Percentiles rank a stretch among this genome's conserved stretches.
phyloP scores from a whole-genome alignment of 2,797 vertebrate species.

The Lagocephalus sceleratus region DNA sequence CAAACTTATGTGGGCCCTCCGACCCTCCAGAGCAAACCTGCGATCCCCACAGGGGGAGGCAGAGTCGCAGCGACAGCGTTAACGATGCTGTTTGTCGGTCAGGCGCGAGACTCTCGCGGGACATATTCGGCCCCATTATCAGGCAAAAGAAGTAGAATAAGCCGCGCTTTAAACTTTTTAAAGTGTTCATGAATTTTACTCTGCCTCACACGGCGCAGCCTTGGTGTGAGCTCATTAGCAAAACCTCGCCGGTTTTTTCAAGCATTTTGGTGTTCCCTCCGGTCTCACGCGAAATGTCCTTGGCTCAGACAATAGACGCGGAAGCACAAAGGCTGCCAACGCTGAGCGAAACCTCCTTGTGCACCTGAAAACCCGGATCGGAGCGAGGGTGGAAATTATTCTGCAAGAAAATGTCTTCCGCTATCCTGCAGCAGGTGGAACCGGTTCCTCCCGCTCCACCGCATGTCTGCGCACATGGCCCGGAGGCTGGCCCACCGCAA shows the following conservation, averaged over 20 bases:
- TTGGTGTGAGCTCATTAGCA: constrained; percentile 40
- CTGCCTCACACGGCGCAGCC: no score
- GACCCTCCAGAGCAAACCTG: constrained; percentile 14
- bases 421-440: constrained; percentile 23
- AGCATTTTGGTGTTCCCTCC: no score
- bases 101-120: no score
- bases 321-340: no score
- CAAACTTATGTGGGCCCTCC: constrained; percentile 40
- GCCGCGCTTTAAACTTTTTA: no score
- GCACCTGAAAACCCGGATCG: not conserved
- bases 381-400: not conserved
- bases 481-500: constrained; percentile 18
- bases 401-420: not conserved
- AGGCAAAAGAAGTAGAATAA: no score
- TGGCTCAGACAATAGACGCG: not conserved
- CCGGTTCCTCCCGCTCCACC: constrained; percentile 50
- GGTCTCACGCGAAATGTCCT: constrained; percentile 3
- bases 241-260: no score
- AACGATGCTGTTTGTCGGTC: no score
- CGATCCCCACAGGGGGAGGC: constrained; percentile 54
- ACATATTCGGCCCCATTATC: no score
- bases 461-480: constrained; percentile 25
- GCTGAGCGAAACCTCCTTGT: no score
- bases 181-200: constrained; percentile 1
- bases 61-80: no score